Evolutionary conservation across 1,140 invertebrate genomes (phyloP).

Genomic region (Lethocerus indicus): DNA sequence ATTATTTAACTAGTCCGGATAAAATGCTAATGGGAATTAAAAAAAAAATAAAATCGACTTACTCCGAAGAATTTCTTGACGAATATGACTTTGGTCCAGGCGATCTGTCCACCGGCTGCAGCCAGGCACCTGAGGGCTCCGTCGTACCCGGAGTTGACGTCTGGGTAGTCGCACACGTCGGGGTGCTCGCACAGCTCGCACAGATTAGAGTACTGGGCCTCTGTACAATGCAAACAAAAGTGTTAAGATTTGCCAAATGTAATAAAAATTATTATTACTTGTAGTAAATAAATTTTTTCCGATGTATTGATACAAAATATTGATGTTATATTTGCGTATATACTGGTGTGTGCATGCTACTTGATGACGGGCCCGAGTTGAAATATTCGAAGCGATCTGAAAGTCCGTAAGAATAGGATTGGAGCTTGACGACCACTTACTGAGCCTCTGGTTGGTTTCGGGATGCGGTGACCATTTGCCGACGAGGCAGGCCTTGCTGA

Average conservation of each 20-base stretch:
- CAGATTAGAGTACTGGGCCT: conserved; percentile 49
- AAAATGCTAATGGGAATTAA: too few relatives aligned
- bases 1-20: too few relatives aligned
- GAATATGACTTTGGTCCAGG: conserved; percentile 67
- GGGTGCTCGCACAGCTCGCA: conserved; percentile 58
- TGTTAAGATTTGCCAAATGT: not conserved
- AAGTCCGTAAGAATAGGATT: not conserved
- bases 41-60: conserved; percentile 24
- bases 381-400: not conserved
- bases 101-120: conserved; percentile 59
- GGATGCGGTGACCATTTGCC: conserved; percentile 60
- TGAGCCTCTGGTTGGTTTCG: conserved; percentile 42
- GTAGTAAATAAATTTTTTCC: not conserved
- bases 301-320: not conserved
- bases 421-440: conserved; percentile 30
- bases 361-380: not conserved
- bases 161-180: conserved; percentile 57
- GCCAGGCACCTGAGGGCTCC: conserved; percentile 66
- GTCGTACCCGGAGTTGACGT: conserved; percentile 64
- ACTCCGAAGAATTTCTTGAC: conserved; percentile 57
- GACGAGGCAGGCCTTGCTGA: conserved; percentile 56
- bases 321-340: not conserved
- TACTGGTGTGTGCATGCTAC: not conserved
- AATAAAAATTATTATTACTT: not conserved
- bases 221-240: conserved; percentile 24